Conservation (phyloP, 2,113 vertebrate genomes). For the Noctilio leporinus region DNA sequence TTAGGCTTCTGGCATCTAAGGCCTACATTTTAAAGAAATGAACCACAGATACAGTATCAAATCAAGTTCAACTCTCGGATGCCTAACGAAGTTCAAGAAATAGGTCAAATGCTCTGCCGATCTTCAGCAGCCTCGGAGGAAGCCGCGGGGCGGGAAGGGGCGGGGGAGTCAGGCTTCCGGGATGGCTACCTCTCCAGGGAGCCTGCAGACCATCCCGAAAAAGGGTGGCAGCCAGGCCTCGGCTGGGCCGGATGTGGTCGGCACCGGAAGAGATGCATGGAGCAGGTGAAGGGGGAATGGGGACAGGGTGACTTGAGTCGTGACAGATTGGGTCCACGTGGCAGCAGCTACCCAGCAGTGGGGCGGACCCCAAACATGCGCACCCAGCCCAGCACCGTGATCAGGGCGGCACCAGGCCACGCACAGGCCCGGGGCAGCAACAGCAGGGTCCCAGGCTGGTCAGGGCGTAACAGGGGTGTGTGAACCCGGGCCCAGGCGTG, state of each 20-base stretch:
- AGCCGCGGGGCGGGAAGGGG: rapidly evolving
- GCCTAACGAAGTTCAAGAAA: background rate
- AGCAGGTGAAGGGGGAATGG: background rate
- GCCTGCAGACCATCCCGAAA: background rate
- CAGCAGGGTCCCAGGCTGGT: background rate
- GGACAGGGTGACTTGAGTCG: background rate
- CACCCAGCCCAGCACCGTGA: background rate
- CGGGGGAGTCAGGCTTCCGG: background rate
- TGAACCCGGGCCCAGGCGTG: background rate
- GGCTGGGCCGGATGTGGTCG: slow-evolving; percentile 43
- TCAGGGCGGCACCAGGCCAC: background rate
- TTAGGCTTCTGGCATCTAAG: background rate
- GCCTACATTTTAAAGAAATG: background rate
- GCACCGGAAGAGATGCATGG: slow-evolving; percentile 37
- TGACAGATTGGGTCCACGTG: background rate
- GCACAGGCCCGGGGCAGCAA: background rate
- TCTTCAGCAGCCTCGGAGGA: background rate
- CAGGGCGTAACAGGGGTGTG: no score
- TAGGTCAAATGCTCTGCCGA: background rate
- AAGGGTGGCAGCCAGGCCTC: background rate
- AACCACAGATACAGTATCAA: background rate
- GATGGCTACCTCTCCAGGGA: background rate
- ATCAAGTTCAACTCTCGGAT: background rate
- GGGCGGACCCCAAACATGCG: background rate
- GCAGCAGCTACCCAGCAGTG: background rate